Conservation (phyloP, 1,140 invertebrate species). For the Neotoxoptera formosana region DNA sequence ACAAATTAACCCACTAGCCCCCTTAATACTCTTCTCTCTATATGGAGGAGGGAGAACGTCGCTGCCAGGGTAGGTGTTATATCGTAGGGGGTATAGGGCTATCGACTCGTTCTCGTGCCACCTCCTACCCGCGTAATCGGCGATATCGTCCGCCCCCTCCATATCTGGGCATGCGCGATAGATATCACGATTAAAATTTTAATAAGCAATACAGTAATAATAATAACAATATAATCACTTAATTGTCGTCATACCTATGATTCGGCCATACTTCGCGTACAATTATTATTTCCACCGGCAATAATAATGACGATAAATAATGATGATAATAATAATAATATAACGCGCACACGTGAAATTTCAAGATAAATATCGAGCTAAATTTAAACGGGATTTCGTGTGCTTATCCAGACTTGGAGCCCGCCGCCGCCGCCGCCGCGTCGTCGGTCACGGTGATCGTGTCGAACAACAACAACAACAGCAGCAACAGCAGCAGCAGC, state of each 20-base stretch:
- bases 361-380: neutral
- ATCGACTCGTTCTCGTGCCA: neutral
- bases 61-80: neutral
- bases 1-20: neutral
- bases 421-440: neutral
- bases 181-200: neutral
- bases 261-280: neutral
- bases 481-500: neutral
- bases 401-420: neutral
- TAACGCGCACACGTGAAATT: neutral
- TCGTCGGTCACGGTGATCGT: neutral
- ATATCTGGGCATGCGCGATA: neutral
- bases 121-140: neutral
- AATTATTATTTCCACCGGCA: neutral
- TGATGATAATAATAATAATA: neutral
- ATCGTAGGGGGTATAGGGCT: neutral
- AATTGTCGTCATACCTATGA: neutral
- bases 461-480: neutral
- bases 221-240: neutral
- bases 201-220: neutral
- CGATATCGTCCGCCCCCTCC: neutral
- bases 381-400: constrained; percentile 32
- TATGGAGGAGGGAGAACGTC: no score
- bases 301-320: neutral
- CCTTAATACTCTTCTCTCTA: neutral